A percentile compares a stretch with the other conserved stretches of the same genome.
Evolutionary conservation across 1,140 invertebrate species (phyloP).

Genomic region (Dinothrombium tinctorium): DNA sequence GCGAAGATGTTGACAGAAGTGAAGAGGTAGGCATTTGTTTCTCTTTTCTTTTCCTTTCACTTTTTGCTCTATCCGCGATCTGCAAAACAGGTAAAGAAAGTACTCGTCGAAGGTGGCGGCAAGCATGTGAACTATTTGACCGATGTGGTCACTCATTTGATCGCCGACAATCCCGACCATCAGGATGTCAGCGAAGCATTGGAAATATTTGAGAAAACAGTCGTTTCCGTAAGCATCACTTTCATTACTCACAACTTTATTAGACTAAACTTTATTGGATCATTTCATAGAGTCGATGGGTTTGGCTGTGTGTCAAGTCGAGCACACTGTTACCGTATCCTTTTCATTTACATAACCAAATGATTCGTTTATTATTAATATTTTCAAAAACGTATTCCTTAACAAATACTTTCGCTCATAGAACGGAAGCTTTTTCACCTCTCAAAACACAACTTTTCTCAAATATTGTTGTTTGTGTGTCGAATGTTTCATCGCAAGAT

Average conservation of each 20-base stretch:
- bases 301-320: conserved; percentile 40
- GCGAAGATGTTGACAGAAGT: conserved; percentile 19
- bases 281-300: conserved; percentile 37
- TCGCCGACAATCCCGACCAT: conserved; percentile 53
- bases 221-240: conserved; percentile 36
- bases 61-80: not conserved
- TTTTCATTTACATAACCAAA: conserved; percentile 4
- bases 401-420: conserved; percentile 16
- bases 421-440: conserved; percentile 31
- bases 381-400: conserved; percentile 17
- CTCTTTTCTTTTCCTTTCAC: not conserved
- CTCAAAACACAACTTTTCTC: conserved; percentile 39
- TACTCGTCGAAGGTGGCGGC: conserved; percentile 54
- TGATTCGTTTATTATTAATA: conserved; percentile 9
- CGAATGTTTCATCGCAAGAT: conserved; percentile 38
- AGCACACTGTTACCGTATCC: conserved; percentile 38
- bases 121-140: conserved; percentile 55
- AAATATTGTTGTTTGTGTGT: conserved; percentile 41
- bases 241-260: conserved; percentile 10
- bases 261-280: conserved; percentile 9
- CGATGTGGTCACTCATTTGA: conserved; percentile 65
- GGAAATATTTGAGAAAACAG: conserved; percentile 71
- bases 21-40: conserved; percentile 18
- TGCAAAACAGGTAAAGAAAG: conserved; percentile 35
- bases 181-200: conserved; percentile 55